Base-by-base conservation (phyloP, 2,113 vertebrate genomes). In the Brachyhypopomus gauderio region DNA sequence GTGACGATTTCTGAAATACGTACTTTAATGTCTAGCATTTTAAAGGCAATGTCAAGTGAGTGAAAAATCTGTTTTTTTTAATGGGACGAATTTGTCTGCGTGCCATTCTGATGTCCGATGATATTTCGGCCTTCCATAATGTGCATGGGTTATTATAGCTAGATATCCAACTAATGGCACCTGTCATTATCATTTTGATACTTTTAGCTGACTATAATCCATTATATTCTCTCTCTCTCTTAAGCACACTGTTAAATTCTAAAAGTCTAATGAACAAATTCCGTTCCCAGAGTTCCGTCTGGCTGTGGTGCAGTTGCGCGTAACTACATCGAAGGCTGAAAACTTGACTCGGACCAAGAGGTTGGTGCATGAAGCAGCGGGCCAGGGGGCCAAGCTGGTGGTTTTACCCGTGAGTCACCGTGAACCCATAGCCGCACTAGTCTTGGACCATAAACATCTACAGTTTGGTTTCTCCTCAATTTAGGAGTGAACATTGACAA, bases 231-330 rank as follows among this genome's bases (percentile, higher is more conserved):
- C 23, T 56, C 25, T 58, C 48, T 34, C 72, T 30, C 8, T 3
- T 11, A 52, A 8, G 14, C 45, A 52, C 8, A 45, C 41, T 69
- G 14, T 81, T 14, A 12, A 3, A 16, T 30, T 34, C 19, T 14
- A 11, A 20, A 16, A 12, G 3, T 38, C 17, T 81, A 58, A 72
- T 38, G 9, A 67, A n/a, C 58, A 38, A 45, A 62, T 60, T 7
- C 75, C 16, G n/a, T n/a, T 83, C 60, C 14, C 87, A 99, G 98
- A 93, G 83, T 99, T 99, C 85, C 95, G 94, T 17, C 84, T 99
- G 56, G 97, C 96, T 4, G 94, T 98, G 55, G 91, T 98, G 72
- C 98, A 99, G 89, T 92, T 98, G 66, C 94, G 90, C 0, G 96
- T 99, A 5, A 92, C 93, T 25, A 82, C 92, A 67, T 85, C 92